Conservation (phyloP, 2,888 invertebrate species). For the Podabrus alpinus region DNA sequence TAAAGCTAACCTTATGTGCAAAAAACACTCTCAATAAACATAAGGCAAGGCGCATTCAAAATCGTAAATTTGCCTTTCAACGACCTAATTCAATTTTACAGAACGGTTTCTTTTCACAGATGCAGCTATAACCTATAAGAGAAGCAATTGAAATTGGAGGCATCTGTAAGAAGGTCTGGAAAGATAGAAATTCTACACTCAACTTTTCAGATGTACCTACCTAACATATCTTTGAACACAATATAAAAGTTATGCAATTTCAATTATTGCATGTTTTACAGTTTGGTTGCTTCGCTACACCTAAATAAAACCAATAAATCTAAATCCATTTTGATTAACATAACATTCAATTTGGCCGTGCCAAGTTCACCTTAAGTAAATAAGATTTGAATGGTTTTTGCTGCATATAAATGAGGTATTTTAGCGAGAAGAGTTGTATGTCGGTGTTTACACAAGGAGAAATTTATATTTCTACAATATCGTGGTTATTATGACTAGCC, state of each 20-base stretch:
- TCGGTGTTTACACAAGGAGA: slow-evolving; percentile 3
- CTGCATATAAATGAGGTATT: slow-evolving; percentile 11
- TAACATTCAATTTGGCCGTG: background rate
- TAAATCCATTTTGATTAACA: background rate
- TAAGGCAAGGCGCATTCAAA: slow-evolving; percentile 34
- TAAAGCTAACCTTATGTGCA: slow-evolving; percentile 33
- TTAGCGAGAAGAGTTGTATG: slow-evolving; percentile 8
- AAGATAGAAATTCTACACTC: slow-evolving; percentile 21
- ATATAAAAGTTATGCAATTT: slow-evolving; percentile 16
- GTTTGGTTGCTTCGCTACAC: background rate
- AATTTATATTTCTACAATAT: slow-evolving; percentile 1
- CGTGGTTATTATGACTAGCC: background rate
- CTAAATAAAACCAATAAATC: background rate
- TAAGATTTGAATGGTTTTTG: background rate
- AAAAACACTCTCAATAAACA: slow-evolving; percentile 37
- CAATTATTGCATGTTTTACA: slow-evolving; percentile 3
- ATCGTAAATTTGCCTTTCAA: slow-evolving; percentile 42
- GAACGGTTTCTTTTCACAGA: slow-evolving; percentile 39
- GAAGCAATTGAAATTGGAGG: slow-evolving; percentile 36
- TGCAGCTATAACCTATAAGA: slow-evolving; percentile 38
- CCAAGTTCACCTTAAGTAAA: background rate
- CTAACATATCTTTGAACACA: slow-evolving; percentile 5
- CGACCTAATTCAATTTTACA: slow-evolving; percentile 41
- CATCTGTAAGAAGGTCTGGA: slow-evolving; percentile 31
- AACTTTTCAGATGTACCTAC: slow-evolving; percentile 23